These are phyloP conservation scores for Amorpha juglandis DNA, from an alignment of 2,888 invertebrate species.

Conservation along the genomic window DNA sequence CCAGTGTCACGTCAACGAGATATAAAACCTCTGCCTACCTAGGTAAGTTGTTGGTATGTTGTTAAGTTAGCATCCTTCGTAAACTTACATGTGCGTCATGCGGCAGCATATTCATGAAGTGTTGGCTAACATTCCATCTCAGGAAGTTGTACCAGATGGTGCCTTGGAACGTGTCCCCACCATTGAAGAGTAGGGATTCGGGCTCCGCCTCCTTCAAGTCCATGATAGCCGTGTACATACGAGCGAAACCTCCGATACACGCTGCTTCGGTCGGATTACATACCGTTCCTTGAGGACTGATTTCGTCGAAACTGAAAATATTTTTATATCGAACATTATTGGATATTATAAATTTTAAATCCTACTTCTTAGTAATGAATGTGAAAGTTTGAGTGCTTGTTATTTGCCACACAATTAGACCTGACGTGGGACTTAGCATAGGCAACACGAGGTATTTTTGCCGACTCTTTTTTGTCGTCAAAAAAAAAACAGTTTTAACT, in stretches of 20 bases:
- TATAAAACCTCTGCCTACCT: too few species aligned
- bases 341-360: too few species aligned
- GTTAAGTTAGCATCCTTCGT: not conserved
- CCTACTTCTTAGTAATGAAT: too few species aligned
- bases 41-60: too few species aligned
- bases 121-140: constrained; percentile 88
- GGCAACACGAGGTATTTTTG: too few species aligned
- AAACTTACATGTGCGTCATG: constrained; percentile 89
- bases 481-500: too few species aligned
- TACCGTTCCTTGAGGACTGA: constrained; percentile 80
- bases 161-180: constrained; percentile 87
- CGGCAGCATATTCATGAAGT: constrained; percentile 90
- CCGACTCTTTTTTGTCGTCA: too few species aligned
- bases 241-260: constrained; percentile 89
- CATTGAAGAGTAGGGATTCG: constrained; percentile 86
- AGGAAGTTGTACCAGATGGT: constrained; percentile 91
- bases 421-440: too few species aligned
- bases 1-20: too few species aligned
- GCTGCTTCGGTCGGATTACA: constrained; percentile 75
- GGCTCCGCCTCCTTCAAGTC: constrained; percentile 82
- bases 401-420: too few species aligned
- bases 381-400: too few species aligned
- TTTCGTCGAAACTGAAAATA: constrained; percentile 84
- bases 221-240: constrained; percentile 85
- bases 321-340: too few species aligned